Conservation (phyloP, 1,140 invertebrate species). For the Aricia agestis region DNA sequence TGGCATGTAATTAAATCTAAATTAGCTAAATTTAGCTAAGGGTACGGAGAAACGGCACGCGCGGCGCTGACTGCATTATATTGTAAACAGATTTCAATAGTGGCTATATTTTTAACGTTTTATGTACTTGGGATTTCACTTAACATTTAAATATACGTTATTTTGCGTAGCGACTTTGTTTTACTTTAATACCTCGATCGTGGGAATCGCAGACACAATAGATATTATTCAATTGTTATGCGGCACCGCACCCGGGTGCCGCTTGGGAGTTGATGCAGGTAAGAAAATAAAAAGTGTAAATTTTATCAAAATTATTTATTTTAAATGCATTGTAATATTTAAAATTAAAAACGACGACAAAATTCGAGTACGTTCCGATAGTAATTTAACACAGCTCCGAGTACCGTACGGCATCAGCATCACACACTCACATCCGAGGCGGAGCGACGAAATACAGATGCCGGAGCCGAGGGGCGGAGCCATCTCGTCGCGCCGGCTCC, state of each 20-base stretch:
- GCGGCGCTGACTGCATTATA: not conserved
- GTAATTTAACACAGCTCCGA: not conserved
- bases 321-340: not conserved
- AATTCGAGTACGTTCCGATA: not conserved
- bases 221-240: too few species aligned
- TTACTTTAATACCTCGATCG: not conserved
- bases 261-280: too few species aligned
- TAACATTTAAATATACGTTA: constrained; percentile 12
- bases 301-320: not conserved
- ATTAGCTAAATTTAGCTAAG: too few species aligned
- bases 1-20: too few species aligned
- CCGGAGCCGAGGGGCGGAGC: too few species aligned
- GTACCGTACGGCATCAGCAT: not conserved
- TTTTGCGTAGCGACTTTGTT: constrained; percentile 9
- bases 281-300: not conserved
- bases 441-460: not conserved
- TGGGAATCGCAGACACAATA: too few species aligned
- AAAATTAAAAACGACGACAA: not conserved
- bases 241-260: too few species aligned
- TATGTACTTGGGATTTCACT: constrained; percentile 10
- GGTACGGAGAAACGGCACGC: too few species aligned
- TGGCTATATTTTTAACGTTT: not conserved
- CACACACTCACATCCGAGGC: not conserved
- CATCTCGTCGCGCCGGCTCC: too few species aligned
- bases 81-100: not conserved